Conservation (phyloP, 1,140 invertebrate species). For the Drosophila albomicans region DNA sequence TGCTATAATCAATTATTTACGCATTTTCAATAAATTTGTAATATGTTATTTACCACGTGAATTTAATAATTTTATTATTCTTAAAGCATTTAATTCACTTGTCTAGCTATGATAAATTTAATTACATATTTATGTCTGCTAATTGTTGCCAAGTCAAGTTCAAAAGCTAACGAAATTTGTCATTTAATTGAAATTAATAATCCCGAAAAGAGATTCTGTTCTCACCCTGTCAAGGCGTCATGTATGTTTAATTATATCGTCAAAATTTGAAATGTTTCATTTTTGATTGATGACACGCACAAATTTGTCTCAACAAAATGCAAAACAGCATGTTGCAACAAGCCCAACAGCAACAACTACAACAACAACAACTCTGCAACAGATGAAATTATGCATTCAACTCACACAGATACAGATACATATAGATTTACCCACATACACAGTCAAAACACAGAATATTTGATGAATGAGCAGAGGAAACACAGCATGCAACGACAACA, state of each 20-base stretch:
- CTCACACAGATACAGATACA: slow-evolving; percentile 21
- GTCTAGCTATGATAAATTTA: background rate
- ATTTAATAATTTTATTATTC: no score
- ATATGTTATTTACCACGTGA: no score
- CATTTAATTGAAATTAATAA: slow-evolving; percentile 13
- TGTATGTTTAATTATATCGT: slow-evolving; percentile 70
- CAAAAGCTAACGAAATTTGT: slow-evolving; percentile 33
- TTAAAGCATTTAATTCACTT: background rate
- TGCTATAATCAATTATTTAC: no score
- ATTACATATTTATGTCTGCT: background rate
- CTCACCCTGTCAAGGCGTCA: slow-evolving; percentile 49
- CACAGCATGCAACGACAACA: slow-evolving; percentile 39
- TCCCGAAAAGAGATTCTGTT: slow-evolving; percentile 24
- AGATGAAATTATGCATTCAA: slow-evolving; percentile 28
- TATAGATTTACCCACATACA: background rate
- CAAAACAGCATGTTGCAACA: slow-evolving; percentile 56
- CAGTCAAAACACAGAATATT: slow-evolving; percentile 30
- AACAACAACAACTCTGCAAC: slow-evolving; percentile 21
- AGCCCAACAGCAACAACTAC: slow-evolving; percentile 2
- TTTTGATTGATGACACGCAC: slow-evolving; percentile 77
- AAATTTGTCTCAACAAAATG: slow-evolving; percentile 74
- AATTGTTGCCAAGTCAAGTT: background rate
- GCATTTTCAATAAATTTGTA: no score
- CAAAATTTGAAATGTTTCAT: slow-evolving; percentile 59
- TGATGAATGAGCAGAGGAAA: slow-evolving; percentile 55